Conservation (phyloP, 2,113 vertebrate species). For the Rhineura floridana region DNA sequence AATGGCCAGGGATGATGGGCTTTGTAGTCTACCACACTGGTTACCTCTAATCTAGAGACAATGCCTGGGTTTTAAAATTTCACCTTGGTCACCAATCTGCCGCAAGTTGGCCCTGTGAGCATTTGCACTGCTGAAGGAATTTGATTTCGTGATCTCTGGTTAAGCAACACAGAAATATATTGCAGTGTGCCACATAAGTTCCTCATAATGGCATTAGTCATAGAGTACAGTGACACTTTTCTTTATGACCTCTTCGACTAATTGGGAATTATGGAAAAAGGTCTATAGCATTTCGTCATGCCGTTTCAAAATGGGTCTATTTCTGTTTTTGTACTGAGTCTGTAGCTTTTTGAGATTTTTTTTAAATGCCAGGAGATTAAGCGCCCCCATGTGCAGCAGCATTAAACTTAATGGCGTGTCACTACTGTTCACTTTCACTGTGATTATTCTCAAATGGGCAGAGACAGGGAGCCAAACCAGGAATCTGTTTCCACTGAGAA, state of each 20-base stretch:
- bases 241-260: background rate
- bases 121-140: background rate
- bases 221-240: constrained; percentile 9
- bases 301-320: background rate
- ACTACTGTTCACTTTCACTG: constrained; percentile 23
- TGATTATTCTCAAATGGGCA: constrained; percentile 44
- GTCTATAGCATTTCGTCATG: background rate
- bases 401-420: constrained; percentile 40
- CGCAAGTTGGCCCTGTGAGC: background rate
- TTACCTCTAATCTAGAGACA: no score
- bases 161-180: background rate
- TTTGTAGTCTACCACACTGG: no score
- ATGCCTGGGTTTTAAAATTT: background rate
- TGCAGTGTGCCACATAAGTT: background rate
- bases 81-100: background rate
- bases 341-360: background rate
- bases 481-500: constrained; percentile 37
- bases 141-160: constrained; percentile 29
- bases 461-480: constrained; percentile 25
- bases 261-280: constrained; percentile 11
- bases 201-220: constrained; percentile 28
- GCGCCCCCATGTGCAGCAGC: constrained; percentile 37
- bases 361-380: constrained; percentile 37
- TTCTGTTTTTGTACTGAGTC: constrained; percentile 28
- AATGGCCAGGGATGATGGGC: no score